Conservation (phyloP, 2,888 invertebrate species). For the Trachelus stipa region DNA sequence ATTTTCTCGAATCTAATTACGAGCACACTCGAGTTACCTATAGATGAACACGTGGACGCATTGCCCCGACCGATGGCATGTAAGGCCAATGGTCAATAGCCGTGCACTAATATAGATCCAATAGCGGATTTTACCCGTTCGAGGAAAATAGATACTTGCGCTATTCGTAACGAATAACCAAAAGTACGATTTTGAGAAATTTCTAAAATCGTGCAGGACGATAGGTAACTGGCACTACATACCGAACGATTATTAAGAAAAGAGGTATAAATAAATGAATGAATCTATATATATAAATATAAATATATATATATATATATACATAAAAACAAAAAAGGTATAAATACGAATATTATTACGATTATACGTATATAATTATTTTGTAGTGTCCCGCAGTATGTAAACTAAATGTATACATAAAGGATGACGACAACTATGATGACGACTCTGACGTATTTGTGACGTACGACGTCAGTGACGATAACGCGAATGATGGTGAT, state of each 20-base stretch:
- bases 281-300: conserved; percentile 46
- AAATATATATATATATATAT: conserved; percentile 55
- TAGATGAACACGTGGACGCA: conserved; percentile 33
- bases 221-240: conserved; percentile 27
- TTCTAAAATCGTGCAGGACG: background rate
- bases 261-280: conserved; percentile 50
- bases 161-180: background rate
- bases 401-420: conserved; percentile 63
- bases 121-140: background rate
- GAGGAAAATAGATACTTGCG: background rate
- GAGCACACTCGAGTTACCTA: conserved; percentile 36
- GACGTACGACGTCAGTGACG: conserved; percentile 30
- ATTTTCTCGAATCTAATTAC: background rate
- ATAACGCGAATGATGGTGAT: background rate
- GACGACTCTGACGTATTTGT: conserved; percentile 30
- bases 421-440: conserved; percentile 33
- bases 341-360: conserved; percentile 65
- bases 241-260: conserved; percentile 48
- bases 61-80: conserved; percentile 42
- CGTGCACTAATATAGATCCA: background rate
- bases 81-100: background rate
- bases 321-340: conserved; percentile 69
- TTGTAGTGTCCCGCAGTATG: conserved; percentile 65
- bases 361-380: conserved; percentile 61
- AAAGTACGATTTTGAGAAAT: background rate